Evolutionary conservation across 2,888 invertebrate genomes (phyloP), one percentile per base, ranked within the genome.

Genomic region (Spicauda simplicius): DNA sequence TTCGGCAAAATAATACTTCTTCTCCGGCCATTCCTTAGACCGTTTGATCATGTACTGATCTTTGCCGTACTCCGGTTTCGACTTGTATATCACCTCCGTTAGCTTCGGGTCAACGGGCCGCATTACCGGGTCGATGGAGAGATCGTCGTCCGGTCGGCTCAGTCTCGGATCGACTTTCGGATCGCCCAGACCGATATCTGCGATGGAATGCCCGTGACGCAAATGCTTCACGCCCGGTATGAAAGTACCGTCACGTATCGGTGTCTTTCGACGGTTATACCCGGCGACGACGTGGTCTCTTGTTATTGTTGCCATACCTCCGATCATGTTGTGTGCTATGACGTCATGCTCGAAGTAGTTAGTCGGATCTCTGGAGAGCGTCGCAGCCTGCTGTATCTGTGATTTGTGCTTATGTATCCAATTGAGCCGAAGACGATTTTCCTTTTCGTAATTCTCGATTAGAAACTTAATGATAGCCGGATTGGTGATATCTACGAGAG

Each of bases 281-380:
- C 76, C 78, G 0, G 84, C 77, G 2, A 74, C 75, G 5, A 77
- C 56, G 67, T 85, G 80, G 53, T 86, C 86, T 66, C 85, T 76
- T 0, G 79, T 79, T 20, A 82, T 79, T 0, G 85, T 76, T 6
- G 80, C 75, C 75, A 86, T 71, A 2, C 85, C 85, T 58, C 64
- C 81, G 0, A 72, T 66, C 82, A 87, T 86, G 10, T 73, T 78
- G n/a, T 81, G 75, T 2, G 80, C 77, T 16, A 77, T 73, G 0
- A 86, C 83, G 75, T 87, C 86, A 3, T 71, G 71, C 67, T 85
- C 84, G 50, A 72, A 83, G 66, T 86, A 84, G 67, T 84, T 77
- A 1, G 80, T 86, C 0, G 83, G 81, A 33, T 82, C 77, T 19
- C 86, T 77, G 0, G 68, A 70, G 2, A 87, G 76, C 0, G 83